Evolutionary conservation across 2,888 invertebrate species (phyloP), one percentile per base, ranked within the genome.

Genomic region (Agapostemon virescens): DNA sequence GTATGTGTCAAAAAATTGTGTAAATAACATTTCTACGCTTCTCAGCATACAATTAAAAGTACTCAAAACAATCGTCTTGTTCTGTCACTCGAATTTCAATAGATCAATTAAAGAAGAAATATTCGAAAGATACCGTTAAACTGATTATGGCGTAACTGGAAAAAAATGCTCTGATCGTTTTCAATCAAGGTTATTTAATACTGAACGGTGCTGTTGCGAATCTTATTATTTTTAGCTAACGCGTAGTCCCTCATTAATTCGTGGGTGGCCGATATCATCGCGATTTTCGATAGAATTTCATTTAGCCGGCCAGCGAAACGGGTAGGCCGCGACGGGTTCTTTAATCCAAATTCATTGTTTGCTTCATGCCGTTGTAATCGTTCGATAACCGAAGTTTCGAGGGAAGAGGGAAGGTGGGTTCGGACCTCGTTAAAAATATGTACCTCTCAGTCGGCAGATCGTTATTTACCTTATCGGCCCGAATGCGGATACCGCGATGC

Each of bases 401-500:
- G 58, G 49, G 69, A 69, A 68, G 63, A 33, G 68, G 73, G 72
- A 66, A 3, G 15, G 55, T 76, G n/a, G 64, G 42, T 58, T 63
- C 77, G 76, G 68, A 79, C 67, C 74, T 82, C 74, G 77, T 80
- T 80, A 84, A 84, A 83, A 83, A 83, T 81, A 75, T 81, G 69
- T 77, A 68, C 70, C 71, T n/a, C 68, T 77, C 78, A 55, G 77
- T 58, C 33, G 38, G 52, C 70, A 72, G 74, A 71, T 83, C 84
- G 85, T 85, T 86, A 86, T 86, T 86, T 83, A 67, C 79, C 81
- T 83, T 84, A 87, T 86, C 79, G 80, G 77, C 69, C 69, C 75
- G 80, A 85, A 82, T 85, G 83, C 85, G 86, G 85, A 82, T 84
- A 84, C 82, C 83, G 79, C 83, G 80, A 80, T 84, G 80, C 83